Base-by-base conservation (phyloP, 2,888 invertebrate species). In the Itoplectis maculator region DNA sequence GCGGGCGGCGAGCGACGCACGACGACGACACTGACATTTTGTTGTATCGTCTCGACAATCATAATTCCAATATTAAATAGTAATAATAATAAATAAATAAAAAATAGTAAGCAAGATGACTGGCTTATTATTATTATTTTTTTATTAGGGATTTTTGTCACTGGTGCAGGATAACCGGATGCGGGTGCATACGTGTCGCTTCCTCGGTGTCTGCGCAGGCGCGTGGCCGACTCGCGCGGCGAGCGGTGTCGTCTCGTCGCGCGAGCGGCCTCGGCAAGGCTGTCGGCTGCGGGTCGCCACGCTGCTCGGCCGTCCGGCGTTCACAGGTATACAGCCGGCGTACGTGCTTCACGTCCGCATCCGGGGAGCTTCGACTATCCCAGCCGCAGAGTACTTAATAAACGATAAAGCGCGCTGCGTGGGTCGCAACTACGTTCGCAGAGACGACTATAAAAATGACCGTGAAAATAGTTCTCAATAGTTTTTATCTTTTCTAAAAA, bases 91-190 rank as follows among this genome's bases (percentile, higher is more conserved):
- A n/a, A n/a, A n/a, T n/a, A n/a, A n/a, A n/a, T n/a, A n/a, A 5
- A 29, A 29, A 3, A 29, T 29, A 29, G 5, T 29, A 29, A 29
- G 29, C 29, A 5, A 29, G 29, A 29, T n/a, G n/a, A n/a, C n/a
- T n/a, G n/a, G n/a, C n/a, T n/a, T n/a, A n/a, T n/a, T n/a, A n/a
- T n/a, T n/a, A n/a, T n/a, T n/a, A n/a, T n/a, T n/a, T n/a, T n/a
- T n/a, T n/a, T n/a, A n/a, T n/a, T n/a, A n/a, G n/a, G n/a, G n/a
- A n/a, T n/a, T n/a, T n/a, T n/a, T n/a, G n/a, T n/a, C n/a, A n/a
- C 81, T 73, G 63, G 49, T 65, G 69, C n/a, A 42, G 84, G 85
- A 85, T 86, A 86, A 88, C 86, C 88, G 89, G 88, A 89, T 88
- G 88, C 85, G 84, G 84, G 84, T 65, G 68, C 63, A 78, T 78